phyloP scores from a whole-genome alignment of 92 coral and sea anemone species.

The Epizoanthus scotinus region DNA sequence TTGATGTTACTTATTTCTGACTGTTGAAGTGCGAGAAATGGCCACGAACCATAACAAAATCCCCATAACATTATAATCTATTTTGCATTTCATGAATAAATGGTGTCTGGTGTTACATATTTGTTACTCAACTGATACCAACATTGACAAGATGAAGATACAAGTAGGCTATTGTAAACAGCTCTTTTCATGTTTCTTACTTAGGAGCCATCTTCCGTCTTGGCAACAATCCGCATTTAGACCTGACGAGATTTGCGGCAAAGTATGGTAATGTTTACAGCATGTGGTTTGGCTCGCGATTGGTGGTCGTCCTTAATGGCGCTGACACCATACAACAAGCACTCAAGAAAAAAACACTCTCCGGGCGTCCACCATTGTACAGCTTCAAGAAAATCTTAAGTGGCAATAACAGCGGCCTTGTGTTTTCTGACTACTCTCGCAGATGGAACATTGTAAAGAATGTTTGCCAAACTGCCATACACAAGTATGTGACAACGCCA shows the following conservation, averaged over 20 bases:
- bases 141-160: too few relatives aligned
- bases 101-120: too few relatives aligned
- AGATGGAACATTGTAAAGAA: constrained; percentile 39
- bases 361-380: constrained; percentile 60
- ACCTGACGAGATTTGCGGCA: constrained; percentile 39
- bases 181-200: not conserved
- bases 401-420: constrained; percentile 45
- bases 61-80: too few relatives aligned
- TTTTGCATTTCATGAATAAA: too few relatives aligned
- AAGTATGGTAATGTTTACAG: constrained; percentile 55
- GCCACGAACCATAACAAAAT: too few relatives aligned
- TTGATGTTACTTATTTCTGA: too few relatives aligned
- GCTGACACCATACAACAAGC: constrained; percentile 48
- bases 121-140: too few relatives aligned
- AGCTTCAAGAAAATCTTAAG: constrained; percentile 49
- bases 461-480: constrained; percentile 12
- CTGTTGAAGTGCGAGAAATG: too few relatives aligned
- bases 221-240: constrained; percentile 53
- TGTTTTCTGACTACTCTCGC: constrained; percentile 41
- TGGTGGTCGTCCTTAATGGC: constrained; percentile 50
- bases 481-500: constrained; percentile 21
- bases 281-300: constrained; percentile 48
- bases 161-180: not conserved
- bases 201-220: constrained; percentile 54
- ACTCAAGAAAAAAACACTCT: constrained; percentile 49